Evolutionary conservation across 2,797 vertebrate species (phyloP).

Genomic region (Cheirogaleus major): DNA sequence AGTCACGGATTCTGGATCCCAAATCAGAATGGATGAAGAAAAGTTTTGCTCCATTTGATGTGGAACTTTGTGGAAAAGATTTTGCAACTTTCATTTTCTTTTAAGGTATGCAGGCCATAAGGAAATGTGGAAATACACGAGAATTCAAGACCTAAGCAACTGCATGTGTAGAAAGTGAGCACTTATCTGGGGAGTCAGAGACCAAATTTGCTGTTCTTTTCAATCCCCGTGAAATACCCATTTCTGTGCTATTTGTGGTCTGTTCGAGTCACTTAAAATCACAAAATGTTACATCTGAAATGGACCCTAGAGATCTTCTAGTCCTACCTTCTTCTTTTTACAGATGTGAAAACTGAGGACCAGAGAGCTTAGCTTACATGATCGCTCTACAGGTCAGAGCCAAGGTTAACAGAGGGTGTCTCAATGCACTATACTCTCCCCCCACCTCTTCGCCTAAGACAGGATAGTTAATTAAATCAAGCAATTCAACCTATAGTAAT

Average conservation of each 20-base stretch:
- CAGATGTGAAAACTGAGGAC: neutral
- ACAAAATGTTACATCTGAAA: neutral
- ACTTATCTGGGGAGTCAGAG: neutral
- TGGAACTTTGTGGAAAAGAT: neutral
- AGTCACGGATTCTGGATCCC: neutral
- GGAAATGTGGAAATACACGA: neutral
- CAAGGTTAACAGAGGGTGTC: neutral
- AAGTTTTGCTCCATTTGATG: neutral
- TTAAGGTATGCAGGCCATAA: neutral
- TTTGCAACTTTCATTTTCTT: neutral
- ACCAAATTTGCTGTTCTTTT: neutral
- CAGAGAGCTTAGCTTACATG: neutral
- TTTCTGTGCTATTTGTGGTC: neutral
- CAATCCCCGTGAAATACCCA: neutral
- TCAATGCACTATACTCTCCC: neutral
- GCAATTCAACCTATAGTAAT: neutral
- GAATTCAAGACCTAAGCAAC: neutral
- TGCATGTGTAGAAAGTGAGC: neutral
- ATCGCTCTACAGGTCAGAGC: neutral
- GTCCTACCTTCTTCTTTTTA: neutral
- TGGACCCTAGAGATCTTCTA: neutral
- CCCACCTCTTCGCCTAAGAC: neutral
- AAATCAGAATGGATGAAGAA: neutral
- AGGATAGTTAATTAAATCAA: neutral
- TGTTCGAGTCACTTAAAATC: conserved; percentile 20